Conservation (phyloP, 2,888 invertebrate genomes). For the Drosophila neoperkinsi region DNA sequence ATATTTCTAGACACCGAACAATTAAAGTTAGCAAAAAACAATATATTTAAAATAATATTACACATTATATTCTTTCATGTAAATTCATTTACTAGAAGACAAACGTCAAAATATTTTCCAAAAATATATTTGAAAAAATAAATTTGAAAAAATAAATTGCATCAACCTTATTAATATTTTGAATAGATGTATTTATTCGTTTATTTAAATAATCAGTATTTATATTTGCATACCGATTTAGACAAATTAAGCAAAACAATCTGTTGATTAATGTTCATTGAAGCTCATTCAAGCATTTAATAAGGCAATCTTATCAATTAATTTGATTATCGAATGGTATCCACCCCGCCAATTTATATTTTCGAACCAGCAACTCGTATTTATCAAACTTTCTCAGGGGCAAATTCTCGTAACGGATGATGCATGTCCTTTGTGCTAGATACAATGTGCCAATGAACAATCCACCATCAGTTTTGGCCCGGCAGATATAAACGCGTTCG, state of each 20-base stretch:
- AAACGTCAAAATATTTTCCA: background rate
- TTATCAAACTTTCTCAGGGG: constrained; percentile 43
- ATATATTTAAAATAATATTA: background rate
- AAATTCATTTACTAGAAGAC: background rate
- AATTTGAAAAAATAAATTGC: background rate
- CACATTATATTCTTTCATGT: background rate
- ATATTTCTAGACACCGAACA: background rate
- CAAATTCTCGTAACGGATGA: constrained; percentile 40
- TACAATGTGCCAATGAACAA: constrained; percentile 44
- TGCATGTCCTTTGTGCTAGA: constrained; percentile 30
- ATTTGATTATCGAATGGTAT: background rate
- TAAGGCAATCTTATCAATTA: background rate
- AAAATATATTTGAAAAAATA: background rate
- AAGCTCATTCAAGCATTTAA: background rate
- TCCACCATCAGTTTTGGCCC: constrained; percentile 40
- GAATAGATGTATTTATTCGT: background rate
- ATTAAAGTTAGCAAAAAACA: background rate
- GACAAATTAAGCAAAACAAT: background rate
- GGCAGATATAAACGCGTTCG: constrained; percentile 50
- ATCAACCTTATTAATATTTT: background rate
- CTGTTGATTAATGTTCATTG: background rate
- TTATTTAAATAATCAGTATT: background rate
- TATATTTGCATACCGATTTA: background rate
- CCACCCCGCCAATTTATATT: background rate
- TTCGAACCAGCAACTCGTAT: constrained; percentile 51